Percentiles rank a stretch among this genome's conserved stretches.
These are phyloP conservation scores for Catharus minimus DNA, from an alignment of 2,113 vertebrate species.

Conservation along the genomic window DNA sequence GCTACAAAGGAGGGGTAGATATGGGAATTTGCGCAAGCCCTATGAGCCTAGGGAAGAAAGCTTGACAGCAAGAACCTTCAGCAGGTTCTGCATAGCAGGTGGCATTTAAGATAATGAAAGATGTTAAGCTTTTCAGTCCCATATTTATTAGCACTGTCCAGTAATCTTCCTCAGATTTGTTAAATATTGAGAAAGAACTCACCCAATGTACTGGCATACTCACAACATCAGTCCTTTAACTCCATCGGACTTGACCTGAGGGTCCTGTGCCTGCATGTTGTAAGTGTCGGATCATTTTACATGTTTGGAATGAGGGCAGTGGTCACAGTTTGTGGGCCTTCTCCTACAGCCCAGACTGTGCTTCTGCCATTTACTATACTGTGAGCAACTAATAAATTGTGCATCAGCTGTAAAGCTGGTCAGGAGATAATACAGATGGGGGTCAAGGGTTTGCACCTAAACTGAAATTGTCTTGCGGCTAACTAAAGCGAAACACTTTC, in stretches of 20 bases:
- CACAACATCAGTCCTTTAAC: background rate
- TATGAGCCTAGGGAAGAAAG: background rate
- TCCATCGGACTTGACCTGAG: background rate
- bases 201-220: background rate
- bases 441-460: background rate
- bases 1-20: background rate
- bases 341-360: background rate
- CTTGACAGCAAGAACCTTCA: fast-evolving
- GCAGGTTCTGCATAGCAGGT: background rate
- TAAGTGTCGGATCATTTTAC: fast-evolving
- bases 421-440: background rate
- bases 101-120: background rate
- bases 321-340: background rate
- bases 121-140: background rate
- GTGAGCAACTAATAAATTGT: background rate
- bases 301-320: background rate
- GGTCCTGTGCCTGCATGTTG: background rate
- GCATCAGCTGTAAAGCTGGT: background rate
- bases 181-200: background rate
- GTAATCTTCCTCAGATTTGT: background rate
- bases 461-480: background rate
- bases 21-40: background rate
- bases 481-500: background rate
- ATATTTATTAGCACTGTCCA: background rate
- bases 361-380: background rate